Evolutionary conservation across 2,113 vertebrate genomes (phyloP).

Genomic region (Stigmatopora nigra): DNA sequence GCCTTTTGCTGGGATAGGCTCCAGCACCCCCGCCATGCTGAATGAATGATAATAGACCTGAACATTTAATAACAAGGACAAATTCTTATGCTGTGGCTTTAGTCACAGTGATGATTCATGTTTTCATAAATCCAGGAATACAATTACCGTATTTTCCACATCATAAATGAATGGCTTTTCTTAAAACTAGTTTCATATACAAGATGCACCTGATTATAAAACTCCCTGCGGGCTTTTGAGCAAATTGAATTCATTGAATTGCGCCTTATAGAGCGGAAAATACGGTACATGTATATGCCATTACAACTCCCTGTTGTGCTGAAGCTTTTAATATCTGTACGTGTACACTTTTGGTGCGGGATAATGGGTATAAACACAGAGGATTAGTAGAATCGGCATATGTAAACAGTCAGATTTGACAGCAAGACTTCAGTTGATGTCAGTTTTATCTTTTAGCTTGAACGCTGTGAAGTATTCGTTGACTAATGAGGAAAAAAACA

Average conservation of each 20-base stretch:
- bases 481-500: slow-evolving; percentile 10
- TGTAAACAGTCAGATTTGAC: slow-evolving; percentile 34
- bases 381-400: slow-evolving; percentile 37
- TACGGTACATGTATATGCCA: neutral
- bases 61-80: neutral
- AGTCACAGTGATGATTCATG: no score
- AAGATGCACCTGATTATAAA: no score
- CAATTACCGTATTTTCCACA: no score
- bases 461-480: slow-evolving; percentile 16
- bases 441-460: neutral
- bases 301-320: neutral
- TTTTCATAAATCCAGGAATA: no score
- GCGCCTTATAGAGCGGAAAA: no score
- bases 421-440: slow-evolving; percentile 18
- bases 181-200: no score
- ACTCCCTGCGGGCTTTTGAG: no score
- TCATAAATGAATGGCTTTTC: no score
- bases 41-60: no score
- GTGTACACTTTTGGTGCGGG: neutral
- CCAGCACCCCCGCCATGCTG: no score
- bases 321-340: slow-evolving; percentile 2
- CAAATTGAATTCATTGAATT: no score
- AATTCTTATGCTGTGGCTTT: neutral
- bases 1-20: no score
- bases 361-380: slow-evolving; percentile 8